phyloP scores from a whole-genome alignment of 2,113 vertebrate species.

The Anseranas semipalmata region DNA sequence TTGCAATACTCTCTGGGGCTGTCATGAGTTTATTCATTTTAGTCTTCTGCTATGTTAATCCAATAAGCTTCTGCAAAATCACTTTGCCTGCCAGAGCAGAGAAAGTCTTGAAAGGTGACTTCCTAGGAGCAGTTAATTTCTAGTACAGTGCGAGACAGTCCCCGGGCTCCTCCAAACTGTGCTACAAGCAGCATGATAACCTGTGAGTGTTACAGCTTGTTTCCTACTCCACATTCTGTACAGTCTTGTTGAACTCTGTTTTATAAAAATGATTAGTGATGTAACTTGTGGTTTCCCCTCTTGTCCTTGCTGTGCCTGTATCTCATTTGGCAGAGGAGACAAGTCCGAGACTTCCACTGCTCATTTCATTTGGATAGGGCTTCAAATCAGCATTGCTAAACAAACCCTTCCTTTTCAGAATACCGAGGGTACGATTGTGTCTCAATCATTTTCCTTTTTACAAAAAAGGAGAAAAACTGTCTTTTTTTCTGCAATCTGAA shows the following conservation, averaged over 20 bases:
- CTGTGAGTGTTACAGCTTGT: not conserved
- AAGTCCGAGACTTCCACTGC: not conserved
- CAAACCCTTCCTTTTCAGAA: not conserved
- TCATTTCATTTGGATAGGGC: accelerated
- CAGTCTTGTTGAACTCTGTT: not conserved
- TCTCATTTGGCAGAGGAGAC: not conserved
- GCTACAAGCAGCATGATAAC: not conserved
- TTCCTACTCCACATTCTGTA: not conserved
- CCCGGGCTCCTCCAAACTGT: not conserved
- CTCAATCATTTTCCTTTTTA: not conserved
- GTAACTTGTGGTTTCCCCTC: not conserved
- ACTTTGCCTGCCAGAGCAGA: not conserved
- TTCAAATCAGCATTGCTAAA: not conserved
- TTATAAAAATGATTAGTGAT: accelerated
- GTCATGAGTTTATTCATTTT: too few species aligned
- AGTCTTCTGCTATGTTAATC: not conserved
- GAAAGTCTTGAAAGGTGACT: not conserved
- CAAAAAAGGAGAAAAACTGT: not conserved
- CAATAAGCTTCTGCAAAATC: not conserved
- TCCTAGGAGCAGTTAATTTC: not conserved
- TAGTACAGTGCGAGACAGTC: not conserved
- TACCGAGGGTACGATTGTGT: not conserved
- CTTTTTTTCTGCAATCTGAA: not conserved
- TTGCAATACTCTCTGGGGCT: not conserved
- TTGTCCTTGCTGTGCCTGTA: not conserved